phyloP scores from a whole-genome alignment of 2,113 vertebrate genomes.

The Actinemys pallida region DNA sequence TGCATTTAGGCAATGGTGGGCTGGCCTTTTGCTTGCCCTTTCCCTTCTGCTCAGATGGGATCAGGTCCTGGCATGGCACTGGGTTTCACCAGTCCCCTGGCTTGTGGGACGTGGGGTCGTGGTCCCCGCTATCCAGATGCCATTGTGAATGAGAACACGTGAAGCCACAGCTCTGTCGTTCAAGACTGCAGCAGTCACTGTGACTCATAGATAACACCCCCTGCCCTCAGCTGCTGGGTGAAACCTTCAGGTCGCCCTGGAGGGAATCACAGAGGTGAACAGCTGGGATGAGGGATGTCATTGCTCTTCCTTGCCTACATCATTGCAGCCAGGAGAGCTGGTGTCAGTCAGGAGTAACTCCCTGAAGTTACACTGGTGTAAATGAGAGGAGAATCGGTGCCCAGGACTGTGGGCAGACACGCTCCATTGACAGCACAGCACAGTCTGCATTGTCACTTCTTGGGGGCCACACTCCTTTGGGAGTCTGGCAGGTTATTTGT shows the following conservation, averaged over 20 bases:
- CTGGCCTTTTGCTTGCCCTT: neutral
- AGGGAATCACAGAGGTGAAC: neutral
- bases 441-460: neutral
- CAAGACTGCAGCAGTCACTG: neutral
- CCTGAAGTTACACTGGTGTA: rapidly evolving
- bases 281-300: neutral
- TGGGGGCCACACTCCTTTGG: neutral
- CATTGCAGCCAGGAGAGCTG: neutral
- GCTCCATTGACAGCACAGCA: neutral
- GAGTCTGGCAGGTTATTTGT: neutral
- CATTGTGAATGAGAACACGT: neutral
- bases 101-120: neutral
- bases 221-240: neutral
- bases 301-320: neutral
- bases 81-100: neutral
- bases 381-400: neutral
- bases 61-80: neutral
- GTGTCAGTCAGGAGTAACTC: neutral
- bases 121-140: neutral
- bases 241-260: neutral
- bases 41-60: neutral
- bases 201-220: neutral
- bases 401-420: rapidly evolving
- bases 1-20: neutral
- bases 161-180: neutral